Base-by-base conservation (phyloP, 2,888 invertebrate species). In the Caenorhabditis virilis region DNA sequence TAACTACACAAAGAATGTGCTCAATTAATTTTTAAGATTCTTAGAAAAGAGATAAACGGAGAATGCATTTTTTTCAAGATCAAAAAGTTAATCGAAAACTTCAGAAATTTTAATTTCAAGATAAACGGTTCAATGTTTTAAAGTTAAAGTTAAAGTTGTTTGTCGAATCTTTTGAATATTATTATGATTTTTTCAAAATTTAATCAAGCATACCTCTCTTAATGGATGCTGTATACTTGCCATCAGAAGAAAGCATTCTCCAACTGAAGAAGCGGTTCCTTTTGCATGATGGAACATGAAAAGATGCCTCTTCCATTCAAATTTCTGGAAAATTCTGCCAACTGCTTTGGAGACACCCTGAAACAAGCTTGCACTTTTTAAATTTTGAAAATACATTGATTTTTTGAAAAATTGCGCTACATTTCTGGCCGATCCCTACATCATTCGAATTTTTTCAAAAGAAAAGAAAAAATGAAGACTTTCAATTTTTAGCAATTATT, bases 221-320 rank as follows among this genome's bases (percentile, higher is more conserved):
- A 72, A 45, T 11, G 50, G 55, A 13, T 68, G 62, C 27, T 77
- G 66, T 1, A 81, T 33, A 13, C 76, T 74, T 6, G 76, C 72
- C 78, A 80, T 78, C 45, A 78, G 60, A 4, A 80, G 64, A 46
- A 78, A 80, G 50, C 81, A 82, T 54, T 81, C 81, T 26, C 77
- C 74, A 39, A 76, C 78, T 2, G 69, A 60, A 5, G 49, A 46
- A 16, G 63, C 43, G 2, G 67, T 62, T 22, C 49, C 56, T 39
- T 58, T 54, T 2, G 58, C 56, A 43, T 79, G 74, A 60, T 82
- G 80, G 51, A 78, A 78, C 48, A 82, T 60, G 60, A 72, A 80
- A 18, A 69, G 57, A 42, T 69, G 63, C 7, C 63, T 53, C 18
- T 50, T 48, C 79, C 78, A 81, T 9, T 72, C 27, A 35, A 70